These are phyloP conservation scores for Drosophila baimaii DNA, from an alignment of 1,140 invertebrate genomes.

Conservation along the genomic window DNA sequence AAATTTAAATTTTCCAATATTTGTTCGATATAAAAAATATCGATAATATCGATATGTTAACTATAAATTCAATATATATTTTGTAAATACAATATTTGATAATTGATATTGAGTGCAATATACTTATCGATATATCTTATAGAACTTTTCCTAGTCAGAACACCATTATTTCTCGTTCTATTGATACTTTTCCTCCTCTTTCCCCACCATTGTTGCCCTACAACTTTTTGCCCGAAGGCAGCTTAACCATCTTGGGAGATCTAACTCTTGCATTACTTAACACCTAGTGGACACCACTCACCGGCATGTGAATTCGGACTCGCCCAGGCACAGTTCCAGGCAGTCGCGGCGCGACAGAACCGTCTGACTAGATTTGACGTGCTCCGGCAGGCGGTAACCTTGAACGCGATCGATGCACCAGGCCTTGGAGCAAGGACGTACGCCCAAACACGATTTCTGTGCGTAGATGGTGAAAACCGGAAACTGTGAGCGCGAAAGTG, in stretches of 20 bases:
- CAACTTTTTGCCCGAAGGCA: background rate
- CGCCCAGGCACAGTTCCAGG: conserved; percentile 93
- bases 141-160: too few species aligned
- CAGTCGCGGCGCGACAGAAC: conserved; percentile 93
- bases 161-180: too few species aligned
- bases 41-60: too few species aligned
- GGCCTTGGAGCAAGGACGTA: conserved; percentile 93
- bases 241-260: background rate
- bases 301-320: conserved; percentile 95
- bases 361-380: conserved; percentile 89
- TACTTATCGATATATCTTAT: too few species aligned
- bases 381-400: conserved; percentile 91
- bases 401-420: conserved; percentile 97
- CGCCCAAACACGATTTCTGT: conserved; percentile 95
- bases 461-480: conserved; percentile 98
- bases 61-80: too few species aligned
- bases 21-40: too few species aligned
- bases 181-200: background rate
- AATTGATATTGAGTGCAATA: too few species aligned
- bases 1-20: too few species aligned
- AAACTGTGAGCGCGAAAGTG: conserved; percentile 95
- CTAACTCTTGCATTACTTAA: conserved; percentile 8
- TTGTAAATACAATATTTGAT: too few species aligned
- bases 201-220: background rate
- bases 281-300: conserved; percentile 85